phyloP scores from a whole-genome alignment of 2,113 vertebrate genomes.

The Dicaeum eximium region DNA sequence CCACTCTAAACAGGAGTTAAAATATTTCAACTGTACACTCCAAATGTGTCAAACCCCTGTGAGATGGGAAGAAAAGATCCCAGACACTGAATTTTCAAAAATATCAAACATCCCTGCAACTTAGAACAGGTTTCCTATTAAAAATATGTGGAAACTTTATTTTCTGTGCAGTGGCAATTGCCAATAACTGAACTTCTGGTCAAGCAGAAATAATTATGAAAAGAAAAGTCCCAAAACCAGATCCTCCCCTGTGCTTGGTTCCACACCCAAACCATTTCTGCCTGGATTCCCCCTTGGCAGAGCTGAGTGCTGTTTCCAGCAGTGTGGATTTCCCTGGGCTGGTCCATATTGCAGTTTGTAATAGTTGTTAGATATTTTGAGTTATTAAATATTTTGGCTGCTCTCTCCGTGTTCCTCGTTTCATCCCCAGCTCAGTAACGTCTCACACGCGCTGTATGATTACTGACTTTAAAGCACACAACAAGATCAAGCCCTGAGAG shows the following conservation, averaged over 20 bases:
- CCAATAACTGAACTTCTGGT: neutral
- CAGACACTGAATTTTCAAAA: neutral
- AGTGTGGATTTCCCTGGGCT: neutral
- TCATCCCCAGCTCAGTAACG: neutral
- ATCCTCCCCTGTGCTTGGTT: neutral
- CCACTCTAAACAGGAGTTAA: neutral
- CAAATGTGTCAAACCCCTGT: neutral
- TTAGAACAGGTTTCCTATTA: neutral
- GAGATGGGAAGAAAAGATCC: neutral
- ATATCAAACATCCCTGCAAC: neutral
- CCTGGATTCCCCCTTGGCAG: neutral
- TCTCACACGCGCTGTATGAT: neutral
- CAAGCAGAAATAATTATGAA: neutral
- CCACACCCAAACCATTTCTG: neutral
- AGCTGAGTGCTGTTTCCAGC: neutral
- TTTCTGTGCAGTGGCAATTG: neutral
- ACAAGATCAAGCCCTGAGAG: constrained; percentile 46
- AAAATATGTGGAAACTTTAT: neutral
- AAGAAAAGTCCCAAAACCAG: neutral
- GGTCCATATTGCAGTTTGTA: neutral
- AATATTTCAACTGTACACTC: neutral
- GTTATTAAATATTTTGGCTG: constrained; percentile 2
- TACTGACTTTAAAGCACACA: constrained; percentile 31
- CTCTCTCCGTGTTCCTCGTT: neutral
- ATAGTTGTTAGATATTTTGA: neutral